Conservation (phyloP, 2,113 vertebrate genomes). For the Galeopterus variegatus region DNA sequence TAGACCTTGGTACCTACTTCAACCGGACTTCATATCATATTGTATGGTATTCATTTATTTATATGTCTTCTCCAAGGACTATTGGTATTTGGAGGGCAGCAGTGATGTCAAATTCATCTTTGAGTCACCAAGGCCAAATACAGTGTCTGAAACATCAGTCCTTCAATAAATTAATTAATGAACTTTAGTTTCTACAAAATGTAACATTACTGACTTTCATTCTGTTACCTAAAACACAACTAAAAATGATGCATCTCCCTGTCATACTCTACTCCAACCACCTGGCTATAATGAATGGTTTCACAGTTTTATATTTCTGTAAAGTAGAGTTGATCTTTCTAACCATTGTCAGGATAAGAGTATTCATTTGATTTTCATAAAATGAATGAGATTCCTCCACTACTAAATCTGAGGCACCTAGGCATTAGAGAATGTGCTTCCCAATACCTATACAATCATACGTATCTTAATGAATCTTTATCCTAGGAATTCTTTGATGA, state of each 20-base stretch:
- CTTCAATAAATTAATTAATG: background rate
- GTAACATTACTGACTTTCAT: background rate
- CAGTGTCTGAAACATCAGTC: conserved; percentile 4
- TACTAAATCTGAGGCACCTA: background rate
- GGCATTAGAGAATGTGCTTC: background rate
- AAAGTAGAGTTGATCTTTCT: conserved; percentile 13
- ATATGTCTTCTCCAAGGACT: conserved; percentile 8
- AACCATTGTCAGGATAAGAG: background rate
- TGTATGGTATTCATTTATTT: background rate
- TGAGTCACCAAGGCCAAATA: background rate
- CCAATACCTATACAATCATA: background rate
- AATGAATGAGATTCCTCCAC: background rate
- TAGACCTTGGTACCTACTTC: background rate
- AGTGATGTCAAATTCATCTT: background rate
- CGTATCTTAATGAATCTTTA: background rate
- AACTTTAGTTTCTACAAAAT: conserved; percentile 17
- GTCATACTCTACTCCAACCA: background rate
- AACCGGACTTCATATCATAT: background rate
- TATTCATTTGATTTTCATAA: conserved; percentile 22
- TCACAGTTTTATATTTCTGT: background rate
- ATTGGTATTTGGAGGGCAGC: background rate
- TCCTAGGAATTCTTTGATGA: background rate
- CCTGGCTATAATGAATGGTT: background rate
- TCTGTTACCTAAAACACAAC: background rate
- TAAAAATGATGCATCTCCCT: conserved; percentile 9